These are phyloP conservation scores for Molossus molossus DNA, from an alignment of 2,797 vertebrate genomes.

Conservation along the genomic window DNA sequence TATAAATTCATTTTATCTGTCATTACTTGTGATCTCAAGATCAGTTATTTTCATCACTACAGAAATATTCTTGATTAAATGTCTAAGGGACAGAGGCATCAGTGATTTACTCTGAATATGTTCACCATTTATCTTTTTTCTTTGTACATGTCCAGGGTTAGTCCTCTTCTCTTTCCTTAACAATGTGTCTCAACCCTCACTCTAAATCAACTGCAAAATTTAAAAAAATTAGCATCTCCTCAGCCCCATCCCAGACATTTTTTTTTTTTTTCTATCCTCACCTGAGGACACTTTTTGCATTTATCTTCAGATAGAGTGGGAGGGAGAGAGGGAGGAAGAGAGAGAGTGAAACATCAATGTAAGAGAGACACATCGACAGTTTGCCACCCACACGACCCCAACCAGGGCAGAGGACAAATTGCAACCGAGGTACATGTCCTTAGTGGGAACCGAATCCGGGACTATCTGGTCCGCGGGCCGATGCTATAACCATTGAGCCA, in stretches of 20 bases:
- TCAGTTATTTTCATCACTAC: constrained; percentile 55
- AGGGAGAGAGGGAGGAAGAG: too few relatives aligned
- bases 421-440: too few relatives aligned
- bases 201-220: not conserved
- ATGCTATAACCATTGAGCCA: too few relatives aligned
- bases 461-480: too few relatives aligned
- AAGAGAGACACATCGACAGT: too few relatives aligned
- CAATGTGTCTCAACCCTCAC: not conserved
- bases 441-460: too few relatives aligned
- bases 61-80: constrained; percentile 68
- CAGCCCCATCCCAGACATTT: not conserved
- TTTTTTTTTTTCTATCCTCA: not conserved
- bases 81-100: not conserved
- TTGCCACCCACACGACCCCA: too few relatives aligned
- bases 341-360: too few relatives aligned
- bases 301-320: too few relatives aligned
- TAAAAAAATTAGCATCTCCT: not conserved
- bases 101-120: constrained; percentile 61
- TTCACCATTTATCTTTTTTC: constrained; percentile 35
- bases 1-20: constrained; percentile 20
- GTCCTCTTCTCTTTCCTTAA: not conserved
- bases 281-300: too few relatives aligned
- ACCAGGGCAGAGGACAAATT: too few relatives aligned
- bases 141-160: not conserved
- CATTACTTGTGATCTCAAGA: constrained; percentile 62